Conservation (phyloP, 2,888 invertebrate species). For the Hirtodrosophila trivittata region DNA sequence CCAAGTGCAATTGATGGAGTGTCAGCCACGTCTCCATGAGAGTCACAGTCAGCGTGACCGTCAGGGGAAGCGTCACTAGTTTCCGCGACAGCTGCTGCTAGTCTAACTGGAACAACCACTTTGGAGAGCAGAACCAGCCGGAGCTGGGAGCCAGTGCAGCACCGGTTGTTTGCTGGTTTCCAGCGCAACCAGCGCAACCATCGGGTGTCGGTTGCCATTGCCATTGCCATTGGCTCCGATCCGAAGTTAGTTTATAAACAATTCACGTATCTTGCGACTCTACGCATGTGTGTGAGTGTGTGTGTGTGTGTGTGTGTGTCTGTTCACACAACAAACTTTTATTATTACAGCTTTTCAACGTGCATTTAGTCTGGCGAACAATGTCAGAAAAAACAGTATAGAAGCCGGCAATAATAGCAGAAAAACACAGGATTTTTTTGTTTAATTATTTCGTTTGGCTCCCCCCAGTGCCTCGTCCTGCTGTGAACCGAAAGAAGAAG, state of each 20-base stretch:
- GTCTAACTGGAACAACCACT: constrained; percentile 61
- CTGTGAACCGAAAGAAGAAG: no score
- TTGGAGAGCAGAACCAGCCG: constrained; percentile 52
- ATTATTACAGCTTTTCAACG: constrained; percentile 60
- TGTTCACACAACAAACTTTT: constrained; percentile 69
- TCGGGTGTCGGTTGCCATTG: constrained; percentile 30
- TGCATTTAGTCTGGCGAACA: constrained; percentile 51
- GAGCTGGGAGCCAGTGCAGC: constrained; percentile 13
- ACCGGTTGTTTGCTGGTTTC: constrained; percentile 48
- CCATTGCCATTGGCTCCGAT: constrained; percentile 59
- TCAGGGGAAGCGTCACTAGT: not conserved
- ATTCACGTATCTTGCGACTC: constrained; percentile 64
- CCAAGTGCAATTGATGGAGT: constrained; percentile 56
- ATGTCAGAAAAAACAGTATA: constrained; percentile 49
- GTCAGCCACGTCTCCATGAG: constrained; percentile 32
- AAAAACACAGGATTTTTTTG: constrained; percentile 33
- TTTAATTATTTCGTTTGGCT: constrained; percentile 25
- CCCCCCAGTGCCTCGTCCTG: not conserved
- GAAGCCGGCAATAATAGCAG: constrained; percentile 34
- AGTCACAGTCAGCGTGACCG: not conserved
- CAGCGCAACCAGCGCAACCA: constrained; percentile 38
- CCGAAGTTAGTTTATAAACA: constrained; percentile 75
- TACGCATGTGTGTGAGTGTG: not conserved
- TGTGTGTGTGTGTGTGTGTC: no score
- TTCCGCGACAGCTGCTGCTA: constrained; percentile 39